Evolutionary conservation across 2,888 invertebrate genomes (phyloP).

Genomic region (Aleiodes leptofemur): DNA sequence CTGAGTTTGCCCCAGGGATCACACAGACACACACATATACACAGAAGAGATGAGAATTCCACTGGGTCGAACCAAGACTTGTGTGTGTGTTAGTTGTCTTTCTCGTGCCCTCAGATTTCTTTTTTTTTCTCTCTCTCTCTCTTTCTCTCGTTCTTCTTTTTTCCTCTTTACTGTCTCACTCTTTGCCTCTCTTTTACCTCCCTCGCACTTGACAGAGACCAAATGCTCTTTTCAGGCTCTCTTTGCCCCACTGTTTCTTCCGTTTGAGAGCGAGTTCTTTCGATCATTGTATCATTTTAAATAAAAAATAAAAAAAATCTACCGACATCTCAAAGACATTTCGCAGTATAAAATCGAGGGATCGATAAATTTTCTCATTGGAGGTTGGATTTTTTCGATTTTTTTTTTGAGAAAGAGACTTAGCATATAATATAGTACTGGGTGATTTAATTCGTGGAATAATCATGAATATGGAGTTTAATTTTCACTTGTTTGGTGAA

Average conservation of each 20-base stretch:
- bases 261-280: neutral
- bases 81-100: neutral
- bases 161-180: constrained; percentile 22
- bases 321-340: neutral
- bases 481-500: constrained; percentile 45
- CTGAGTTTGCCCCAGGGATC: constrained; percentile 28
- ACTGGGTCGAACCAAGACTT: constrained; percentile 47
- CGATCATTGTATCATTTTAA: constrained; percentile 40
- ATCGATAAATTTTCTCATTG: constrained; percentile 12
- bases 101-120: constrained; percentile 32
- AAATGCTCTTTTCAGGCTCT: constrained; percentile 22
- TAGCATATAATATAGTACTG: neutral
- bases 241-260: constrained; percentile 21
- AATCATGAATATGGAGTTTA: constrained; percentile 27
- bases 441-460: constrained; percentile 1
- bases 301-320: neutral
- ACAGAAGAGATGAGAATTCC: constrained; percentile 42
- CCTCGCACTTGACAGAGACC: constrained; percentile 51
- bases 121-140: constrained; percentile 34
- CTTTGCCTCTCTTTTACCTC: constrained; percentile 41
- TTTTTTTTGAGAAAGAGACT: too few species aligned
- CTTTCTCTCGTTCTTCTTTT: constrained; percentile 30
- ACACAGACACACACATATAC: neutral
- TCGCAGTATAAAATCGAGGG: too few species aligned
- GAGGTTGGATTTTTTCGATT: neutral